Evolutionary conservation across 2,113 vertebrate genomes (phyloP).

Genomic region (Trogon melanurus): DNA sequence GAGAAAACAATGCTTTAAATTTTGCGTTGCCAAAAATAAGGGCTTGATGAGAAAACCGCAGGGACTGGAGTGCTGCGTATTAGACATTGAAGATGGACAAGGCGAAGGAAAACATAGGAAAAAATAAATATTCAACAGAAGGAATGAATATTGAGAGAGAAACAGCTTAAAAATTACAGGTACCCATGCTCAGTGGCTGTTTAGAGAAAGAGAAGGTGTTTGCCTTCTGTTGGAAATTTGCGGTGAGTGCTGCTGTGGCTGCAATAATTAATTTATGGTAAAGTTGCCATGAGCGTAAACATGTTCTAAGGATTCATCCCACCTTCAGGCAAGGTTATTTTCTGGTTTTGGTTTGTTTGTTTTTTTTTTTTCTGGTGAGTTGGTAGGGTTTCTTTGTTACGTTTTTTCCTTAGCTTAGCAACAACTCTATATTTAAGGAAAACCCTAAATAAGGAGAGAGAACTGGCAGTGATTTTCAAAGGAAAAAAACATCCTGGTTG

Average conservation of each 20-base stretch:
- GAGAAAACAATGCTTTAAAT: neutral
- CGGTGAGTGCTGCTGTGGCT: neutral
- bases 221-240: neutral
- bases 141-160: neutral
- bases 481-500: neutral
- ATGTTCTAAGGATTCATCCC: neutral
- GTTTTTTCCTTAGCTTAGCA: neutral
- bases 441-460: neutral
- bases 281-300: neutral
- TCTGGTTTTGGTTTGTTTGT: neutral
- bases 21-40: fast-evolving
- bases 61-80: neutral
- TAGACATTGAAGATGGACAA: neutral
- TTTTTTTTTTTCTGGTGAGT: neutral
- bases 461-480: neutral
- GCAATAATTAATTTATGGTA: neutral
- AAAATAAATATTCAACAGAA: neutral
- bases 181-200: neutral
- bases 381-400: neutral
- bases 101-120: neutral
- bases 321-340: neutral
- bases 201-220: neutral
- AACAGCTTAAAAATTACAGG: neutral
- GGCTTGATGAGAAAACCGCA: neutral
- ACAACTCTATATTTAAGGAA: neutral